Conservation (phyloP, 2,113 vertebrate species). For the Dasyurus viverrinus region DNA sequence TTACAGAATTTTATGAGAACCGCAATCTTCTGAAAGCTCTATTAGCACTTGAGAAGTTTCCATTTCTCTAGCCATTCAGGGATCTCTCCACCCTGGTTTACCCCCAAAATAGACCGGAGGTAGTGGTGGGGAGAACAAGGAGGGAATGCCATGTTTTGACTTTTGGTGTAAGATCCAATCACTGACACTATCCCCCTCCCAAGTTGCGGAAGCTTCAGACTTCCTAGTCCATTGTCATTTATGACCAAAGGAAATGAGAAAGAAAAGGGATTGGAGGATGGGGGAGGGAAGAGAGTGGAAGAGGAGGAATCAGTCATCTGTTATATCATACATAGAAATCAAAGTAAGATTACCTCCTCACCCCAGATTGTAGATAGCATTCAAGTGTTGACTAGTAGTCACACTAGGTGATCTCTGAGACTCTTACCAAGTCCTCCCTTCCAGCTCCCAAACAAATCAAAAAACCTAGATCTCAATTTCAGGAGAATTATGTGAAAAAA, state of each 20-base stretch:
- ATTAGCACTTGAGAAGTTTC: slow-evolving; percentile 13
- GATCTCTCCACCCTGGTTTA: background rate
- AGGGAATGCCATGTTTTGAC: background rate
- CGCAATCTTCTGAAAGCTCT: slow-evolving; percentile 19
- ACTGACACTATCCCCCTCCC: background rate
- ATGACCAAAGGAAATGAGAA: slow-evolving; percentile 5
- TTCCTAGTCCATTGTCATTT: slow-evolving; percentile 3
- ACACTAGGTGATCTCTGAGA: background rate
- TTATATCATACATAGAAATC: background rate
- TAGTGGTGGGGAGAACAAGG: background rate
- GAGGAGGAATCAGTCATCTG: background rate
- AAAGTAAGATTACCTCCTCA: background rate
- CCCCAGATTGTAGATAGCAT: background rate
- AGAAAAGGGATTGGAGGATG: background rate
- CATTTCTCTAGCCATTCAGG: background rate
- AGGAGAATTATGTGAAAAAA: background rate
- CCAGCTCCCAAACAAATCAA: background rate
- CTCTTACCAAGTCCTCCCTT: background rate
- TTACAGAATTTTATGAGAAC: slow-evolving; percentile 37
- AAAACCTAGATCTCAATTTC: background rate
- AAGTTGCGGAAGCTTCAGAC: background rate
- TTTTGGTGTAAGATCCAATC: background rate
- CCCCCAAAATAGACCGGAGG: background rate
- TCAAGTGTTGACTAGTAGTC: background rate
- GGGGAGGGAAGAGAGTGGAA: background rate